These are phyloP conservation scores for Notoglanidium macrostoma DNA, from an alignment of 2,797 vertebrate genomes.

Conservation along the genomic window DNA sequence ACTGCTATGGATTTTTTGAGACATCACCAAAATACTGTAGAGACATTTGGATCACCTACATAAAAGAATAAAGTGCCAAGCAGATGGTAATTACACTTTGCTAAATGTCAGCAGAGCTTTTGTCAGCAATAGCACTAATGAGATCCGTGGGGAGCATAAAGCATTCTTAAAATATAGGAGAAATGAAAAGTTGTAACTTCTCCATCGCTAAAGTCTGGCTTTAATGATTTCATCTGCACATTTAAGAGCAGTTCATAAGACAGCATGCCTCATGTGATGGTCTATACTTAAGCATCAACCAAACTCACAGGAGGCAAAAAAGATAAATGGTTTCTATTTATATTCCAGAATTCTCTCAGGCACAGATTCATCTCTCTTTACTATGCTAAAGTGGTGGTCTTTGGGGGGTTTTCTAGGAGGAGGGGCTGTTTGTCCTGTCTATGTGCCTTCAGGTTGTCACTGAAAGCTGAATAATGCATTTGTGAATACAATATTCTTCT, in stretches of 20 bases:
- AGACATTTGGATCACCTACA: conserved; percentile 16
- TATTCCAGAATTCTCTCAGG: conserved; percentile 57
- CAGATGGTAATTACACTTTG: conserved; percentile 27
- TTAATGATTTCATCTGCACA: conserved; percentile 31
- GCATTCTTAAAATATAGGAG: background rate
- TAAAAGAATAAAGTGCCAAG: conserved; percentile 18
- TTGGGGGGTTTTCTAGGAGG: background rate
- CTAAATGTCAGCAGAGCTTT: conserved; percentile 24
- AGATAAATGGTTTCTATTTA: conserved; percentile 64
- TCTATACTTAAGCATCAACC: conserved; percentile 39
- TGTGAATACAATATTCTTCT: conserved; percentile 44
- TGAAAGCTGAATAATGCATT: conserved; percentile 30
- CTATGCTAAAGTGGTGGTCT: conserved; percentile 46
- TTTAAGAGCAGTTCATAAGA: conserved; percentile 29
- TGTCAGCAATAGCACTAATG: conserved; percentile 19
- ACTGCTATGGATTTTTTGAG: background rate
- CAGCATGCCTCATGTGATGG: conserved; percentile 22
- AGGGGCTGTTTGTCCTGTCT: conserved; percentile 42
- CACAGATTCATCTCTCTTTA: conserved; percentile 11
- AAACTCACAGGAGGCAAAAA: conserved; percentile 46
- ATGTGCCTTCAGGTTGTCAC: conserved; percentile 43
- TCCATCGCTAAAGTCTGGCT: background rate
- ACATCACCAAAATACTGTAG: background rate
- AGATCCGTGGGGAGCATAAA: background rate
- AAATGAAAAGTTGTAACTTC: background rate